Evolutionary conservation across 2,888 invertebrate species (phyloP).

Genomic region (Thysanoteuthis rhombus): DNA sequence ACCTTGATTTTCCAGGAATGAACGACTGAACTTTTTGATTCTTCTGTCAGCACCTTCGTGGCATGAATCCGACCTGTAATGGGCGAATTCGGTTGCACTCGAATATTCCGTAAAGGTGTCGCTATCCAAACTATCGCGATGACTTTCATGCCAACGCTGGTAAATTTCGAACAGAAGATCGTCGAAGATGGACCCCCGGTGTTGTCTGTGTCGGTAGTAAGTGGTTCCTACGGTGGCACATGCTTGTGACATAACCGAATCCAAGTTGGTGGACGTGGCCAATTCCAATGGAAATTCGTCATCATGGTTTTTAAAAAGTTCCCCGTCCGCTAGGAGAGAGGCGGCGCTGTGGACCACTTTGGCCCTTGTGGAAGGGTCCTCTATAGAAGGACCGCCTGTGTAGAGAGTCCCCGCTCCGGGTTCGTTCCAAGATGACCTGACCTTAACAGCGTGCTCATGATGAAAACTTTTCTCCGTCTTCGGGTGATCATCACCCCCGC

Average conservation of each 20-base stretch:
- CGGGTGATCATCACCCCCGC: neutral
- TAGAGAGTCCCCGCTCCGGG: neutral
- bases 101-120: slow-evolving; percentile 67
- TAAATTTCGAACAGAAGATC: slow-evolving; percentile 65
- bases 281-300: neutral
- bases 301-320: neutral
- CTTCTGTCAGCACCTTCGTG: slow-evolving; percentile 47
- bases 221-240: slow-evolving; percentile 16
- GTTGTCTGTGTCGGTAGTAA: slow-evolving; percentile 36
- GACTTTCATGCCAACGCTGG: slow-evolving; percentile 60
- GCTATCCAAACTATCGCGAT: slow-evolving; percentile 64
- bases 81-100: slow-evolving; percentile 61
- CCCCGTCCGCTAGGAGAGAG: neutral
- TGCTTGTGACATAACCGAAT: neutral
- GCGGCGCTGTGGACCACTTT: neutral
- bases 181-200: slow-evolving; percentile 62
- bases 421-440: neutral
- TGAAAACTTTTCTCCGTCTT: neutral
- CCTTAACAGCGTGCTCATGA: neutral
- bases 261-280: neutral
- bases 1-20: slow-evolving; percentile 60
- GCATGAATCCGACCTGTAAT: slow-evolving; percentile 37
- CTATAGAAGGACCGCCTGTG: neutral
- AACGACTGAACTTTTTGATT: slow-evolving; percentile 47
- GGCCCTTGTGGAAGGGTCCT: neutral